Evolutionary conservation across 2,888 invertebrate genomes (phyloP), one percentile per base, ranked within the genome.

Genomic region (Apamea anceps): DNA sequence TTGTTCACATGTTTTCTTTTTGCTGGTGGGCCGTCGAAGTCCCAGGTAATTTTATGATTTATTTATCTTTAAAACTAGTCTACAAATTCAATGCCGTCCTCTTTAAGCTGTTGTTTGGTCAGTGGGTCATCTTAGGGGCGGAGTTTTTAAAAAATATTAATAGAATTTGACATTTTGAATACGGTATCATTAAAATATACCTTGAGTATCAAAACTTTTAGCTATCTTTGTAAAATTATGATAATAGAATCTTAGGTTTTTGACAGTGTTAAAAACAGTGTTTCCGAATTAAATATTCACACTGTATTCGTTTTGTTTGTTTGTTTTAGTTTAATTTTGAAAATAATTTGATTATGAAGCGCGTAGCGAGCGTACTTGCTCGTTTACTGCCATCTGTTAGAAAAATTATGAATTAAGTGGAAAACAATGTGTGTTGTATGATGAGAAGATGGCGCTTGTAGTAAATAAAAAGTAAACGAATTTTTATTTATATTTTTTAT

Each of bases 331-430:
- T 32, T 32, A 8, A 3, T 70, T 57, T 60, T n/a, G 60, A 7
- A n/a, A n/a, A n/a, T 12, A 57, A 37, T 68, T 67, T 48, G 18
- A 48, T 2, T 21, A 37, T 1, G 5, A 5, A 18, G 15, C 37
- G 8, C 13, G 18, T 2, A 6, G 10, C 13, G 10, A 48, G 21
- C 37, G 12, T 51, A 18, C 8, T 51, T 51, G 28, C 48, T 37
- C 63, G 21, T 13, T 37, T 67, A 32, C 45, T 72, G 79, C 63
- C 83, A 86, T 79, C 84, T 84, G 63, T 72, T 68, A 42, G n/a
- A 54, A 62, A n/a, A 0, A 13, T 18, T n/a, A 15, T n/a, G 21
- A 72, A 75, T 8, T 45, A 54, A 28, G 42, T 32, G 4, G 54
- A 37, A 51, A 78, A 25, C 4, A 45, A 21, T 18, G 12, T 68